These are phyloP conservation scores for Drosophila recens DNA, from an alignment of 2,888 invertebrate genomes.

Conservation along the genomic window DNA sequence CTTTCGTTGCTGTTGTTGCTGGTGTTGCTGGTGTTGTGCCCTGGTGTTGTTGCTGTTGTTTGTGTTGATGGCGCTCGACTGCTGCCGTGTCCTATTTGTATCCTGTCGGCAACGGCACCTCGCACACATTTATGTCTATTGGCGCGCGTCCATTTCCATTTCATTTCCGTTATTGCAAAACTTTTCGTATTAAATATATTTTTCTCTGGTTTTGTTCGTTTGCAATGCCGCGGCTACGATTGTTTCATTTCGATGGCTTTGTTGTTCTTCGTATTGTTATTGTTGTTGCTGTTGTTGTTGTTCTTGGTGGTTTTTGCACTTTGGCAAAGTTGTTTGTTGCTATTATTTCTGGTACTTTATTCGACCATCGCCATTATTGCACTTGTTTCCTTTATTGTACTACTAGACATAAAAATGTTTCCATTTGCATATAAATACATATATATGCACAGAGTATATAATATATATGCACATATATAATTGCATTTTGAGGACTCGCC, in stretches of 20 bases:
- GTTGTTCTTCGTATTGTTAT: conserved; percentile 42
- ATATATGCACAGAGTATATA: background rate
- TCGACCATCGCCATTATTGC: conserved; percentile 72
- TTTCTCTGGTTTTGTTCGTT: conserved; percentile 55
- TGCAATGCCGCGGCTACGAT: conserved; percentile 46
- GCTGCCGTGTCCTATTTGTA: conserved; percentile 77
- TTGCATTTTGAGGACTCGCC: conserved; percentile 28
- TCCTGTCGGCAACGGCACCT: conserved; percentile 68
- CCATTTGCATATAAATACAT: conserved; percentile 45
- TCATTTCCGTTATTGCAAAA: conserved; percentile 81
- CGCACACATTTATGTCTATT: conserved; percentile 77
- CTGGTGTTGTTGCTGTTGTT: conserved; percentile 22
- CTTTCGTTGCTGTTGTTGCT: conserved; percentile 45
- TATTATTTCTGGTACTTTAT: conserved; percentile 76
- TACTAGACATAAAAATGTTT: conserved; percentile 58
- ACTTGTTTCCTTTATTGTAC: conserved; percentile 75
- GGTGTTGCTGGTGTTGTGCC: conserved; percentile 29
- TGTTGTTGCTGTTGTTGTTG: conserved; percentile 37
- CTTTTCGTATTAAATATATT: conserved; percentile 81
- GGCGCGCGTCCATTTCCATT: conserved; percentile 81
- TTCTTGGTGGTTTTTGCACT: conserved; percentile 69
- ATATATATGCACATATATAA: conserved; percentile 3
- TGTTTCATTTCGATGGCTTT: conserved; percentile 71
- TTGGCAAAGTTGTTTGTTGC: conserved; percentile 73
- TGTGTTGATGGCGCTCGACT: conserved; percentile 46